Base-by-base conservation (phyloP, 2,113 vertebrate species). In the Strigops habroptila region DNA sequence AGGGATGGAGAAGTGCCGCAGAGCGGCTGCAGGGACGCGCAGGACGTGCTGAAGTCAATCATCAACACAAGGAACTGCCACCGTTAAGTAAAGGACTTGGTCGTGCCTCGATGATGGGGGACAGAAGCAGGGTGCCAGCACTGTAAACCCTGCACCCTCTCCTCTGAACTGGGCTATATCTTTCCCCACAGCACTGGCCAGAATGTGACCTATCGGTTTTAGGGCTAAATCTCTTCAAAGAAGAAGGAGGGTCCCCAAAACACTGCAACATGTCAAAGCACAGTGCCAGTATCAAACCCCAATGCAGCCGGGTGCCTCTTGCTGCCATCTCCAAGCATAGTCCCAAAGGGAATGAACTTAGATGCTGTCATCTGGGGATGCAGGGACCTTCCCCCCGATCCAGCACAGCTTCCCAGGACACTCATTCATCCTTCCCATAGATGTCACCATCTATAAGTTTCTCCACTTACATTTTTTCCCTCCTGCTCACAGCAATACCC, bases 1-100 rank as follows among this genome's bases (percentile, higher is more conserved):
- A 15, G 62, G 83, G 68, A 24, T 1, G 28, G 55, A 37, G 64
- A 59, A 57, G 52, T 6, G 83, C 17, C 1, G 5, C 51, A 8
- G 77, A 49, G 71, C 64, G 46, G 76, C 49, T 39, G 8, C 5
- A 0, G 81, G 60, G 31, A 44, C 0, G 0, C 18, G 35, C 73
- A 52, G 39, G 62, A 87, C 44, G 24, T 37, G 46, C 14, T 12
- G 9, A 9, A 51, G 77, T 18, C 19, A 3, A 49, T 62, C 92
- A 16, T 51, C 63, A 33, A 3, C 1, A 1, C 0, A 0, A 24
- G 71, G 27, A 68, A 16, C 8, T 3, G 10, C 21, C 12, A 3
- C 88, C 1, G 1, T 8, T 8, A 9, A 27, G 30, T 6, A 7
- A n/a, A 16, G 41, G 43, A 39, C 22, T 43, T 1, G 0, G 63